phyloP scores from a whole-genome alignment of 2,113 vertebrate species.

The human region GRCh38 chr6:140309001-140309500 shows the following conservation, averaged over 20 bases:
- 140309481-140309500: background rate
- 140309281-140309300: background rate
- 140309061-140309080: background rate
- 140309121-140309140: background rate
- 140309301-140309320: background rate
- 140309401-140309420: background rate
- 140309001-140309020: background rate
- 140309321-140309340: background rate
- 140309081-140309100: background rate
- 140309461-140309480: background rate
- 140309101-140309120: background rate
- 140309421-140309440: background rate
- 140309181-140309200: background rate
- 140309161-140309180: background rate
- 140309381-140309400: background rate
- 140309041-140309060: background rate
- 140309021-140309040: background rate
- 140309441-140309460: background rate
- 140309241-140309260: background rate
- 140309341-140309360: background rate
- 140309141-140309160: background rate
- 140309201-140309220: background rate
- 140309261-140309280: background rate
- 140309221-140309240: background rate
- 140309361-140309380: background rate